Evolutionary conservation across 2,113 vertebrate species (phyloP).

Genomic region (Ctenodactylus gundi): DNA sequence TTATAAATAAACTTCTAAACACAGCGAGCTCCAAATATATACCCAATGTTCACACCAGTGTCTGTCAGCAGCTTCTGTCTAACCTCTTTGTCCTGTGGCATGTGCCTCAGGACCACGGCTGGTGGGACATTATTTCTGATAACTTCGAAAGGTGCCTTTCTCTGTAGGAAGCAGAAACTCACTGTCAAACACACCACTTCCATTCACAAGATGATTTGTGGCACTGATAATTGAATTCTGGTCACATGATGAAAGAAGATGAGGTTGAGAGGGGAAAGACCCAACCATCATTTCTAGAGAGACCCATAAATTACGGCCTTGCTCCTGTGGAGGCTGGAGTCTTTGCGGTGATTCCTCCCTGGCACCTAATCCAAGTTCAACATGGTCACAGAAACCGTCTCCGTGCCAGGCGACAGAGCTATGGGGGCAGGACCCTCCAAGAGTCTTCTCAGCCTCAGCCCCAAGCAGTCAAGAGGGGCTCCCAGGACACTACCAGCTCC

Average conservation of each 20-base stretch:
- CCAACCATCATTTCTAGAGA: constrained; percentile 84
- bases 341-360: constrained; percentile 81
- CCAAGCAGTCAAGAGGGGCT: neutral
- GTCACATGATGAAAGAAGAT: constrained; percentile 80
- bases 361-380: constrained; percentile 79
- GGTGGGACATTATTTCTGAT: constrained; percentile 74
- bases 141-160: constrained; percentile 74
- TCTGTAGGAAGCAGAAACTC: constrained; percentile 79
- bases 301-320: constrained; percentile 85
- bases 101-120: constrained; percentile 32
- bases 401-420: neutral
- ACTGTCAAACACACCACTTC: constrained; percentile 80
- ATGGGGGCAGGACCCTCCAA: constrained; percentile 24
- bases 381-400: constrained; percentile 51
- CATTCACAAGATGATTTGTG: constrained; percentile 86
- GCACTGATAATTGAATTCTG: constrained; percentile 85
- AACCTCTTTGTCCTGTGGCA: neutral
- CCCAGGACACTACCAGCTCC: neutral
- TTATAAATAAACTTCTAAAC: constrained; percentile 65
- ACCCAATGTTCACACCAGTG: constrained; percentile 37
- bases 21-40: constrained; percentile 55
- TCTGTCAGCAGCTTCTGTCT: neutral
- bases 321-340: constrained; percentile 80
- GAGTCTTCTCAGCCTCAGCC: neutral
- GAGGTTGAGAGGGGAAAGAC: constrained; percentile 79